Percentiles rank a stretch among this genome's conserved stretches.
Evolutionary conservation across 64 coral and sea anemone genomes (phyloP).

Genomic region (Trachythela sp.): DNA sequence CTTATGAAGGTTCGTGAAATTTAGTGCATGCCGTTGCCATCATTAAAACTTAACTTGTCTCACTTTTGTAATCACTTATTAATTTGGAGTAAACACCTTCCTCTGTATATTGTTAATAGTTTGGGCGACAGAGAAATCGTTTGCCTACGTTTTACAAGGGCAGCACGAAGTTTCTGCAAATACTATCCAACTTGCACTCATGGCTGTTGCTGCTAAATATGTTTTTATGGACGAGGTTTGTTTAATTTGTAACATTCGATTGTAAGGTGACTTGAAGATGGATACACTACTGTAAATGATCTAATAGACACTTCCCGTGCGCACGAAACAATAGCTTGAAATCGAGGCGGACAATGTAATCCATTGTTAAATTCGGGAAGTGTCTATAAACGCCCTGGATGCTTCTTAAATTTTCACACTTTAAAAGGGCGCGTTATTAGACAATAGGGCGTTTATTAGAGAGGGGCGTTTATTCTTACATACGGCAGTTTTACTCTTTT

Average conservation of each 20-base stretch:
- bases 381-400: too few species aligned
- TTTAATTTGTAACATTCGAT: not conserved
- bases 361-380: too few species aligned
- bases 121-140: slow-evolving; percentile 16
- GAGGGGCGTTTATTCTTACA: too few species aligned
- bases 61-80: too few species aligned
- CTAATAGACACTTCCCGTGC: not conserved
- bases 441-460: too few species aligned
- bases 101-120: not conserved
- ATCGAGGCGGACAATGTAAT: too few species aligned
- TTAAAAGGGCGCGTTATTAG: too few species aligned
- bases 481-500: too few species aligned
- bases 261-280: not conserved
- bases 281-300: not conserved
- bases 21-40: not conserved
- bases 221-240: slow-evolving; percentile 19
- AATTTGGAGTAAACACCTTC: too few species aligned
- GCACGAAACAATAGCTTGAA: too few species aligned
- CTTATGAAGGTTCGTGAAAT: not conserved
- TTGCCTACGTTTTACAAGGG: not conserved
- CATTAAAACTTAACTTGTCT: not conserved
- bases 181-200: slow-evolving; percentile 20
- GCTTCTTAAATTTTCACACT: too few species aligned
- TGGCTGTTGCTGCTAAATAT: not conserved
- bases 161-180: not conserved